These are phyloP conservation scores for Ormia ochracea DNA, from an alignment of 2,888 invertebrate genomes.

Conservation along the genomic window DNA sequence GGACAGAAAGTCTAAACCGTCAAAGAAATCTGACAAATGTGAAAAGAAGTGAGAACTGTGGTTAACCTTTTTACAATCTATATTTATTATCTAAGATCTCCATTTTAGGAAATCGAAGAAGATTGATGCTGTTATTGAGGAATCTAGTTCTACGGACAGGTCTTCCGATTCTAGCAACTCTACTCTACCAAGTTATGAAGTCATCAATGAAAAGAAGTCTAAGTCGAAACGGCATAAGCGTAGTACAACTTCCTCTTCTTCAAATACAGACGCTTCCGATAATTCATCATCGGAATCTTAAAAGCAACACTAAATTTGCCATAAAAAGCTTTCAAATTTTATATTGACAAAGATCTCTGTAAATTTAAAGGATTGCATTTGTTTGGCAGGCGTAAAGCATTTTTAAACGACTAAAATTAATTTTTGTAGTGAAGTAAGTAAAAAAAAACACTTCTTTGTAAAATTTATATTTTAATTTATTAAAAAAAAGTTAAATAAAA, in stretches of 20 bases:
- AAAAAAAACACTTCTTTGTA: constrained; percentile 27
- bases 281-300: constrained; percentile 67
- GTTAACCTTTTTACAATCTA: background rate
- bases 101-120: constrained; percentile 68
- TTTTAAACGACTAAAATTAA: constrained; percentile 24
- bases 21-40: constrained; percentile 69
- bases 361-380: constrained; percentile 34
- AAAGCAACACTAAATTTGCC: background rate
- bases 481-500: background rate
- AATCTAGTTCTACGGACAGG: constrained; percentile 66
- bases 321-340: background rate
- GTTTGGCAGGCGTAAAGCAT: constrained; percentile 6
- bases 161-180: constrained; percentile 73
- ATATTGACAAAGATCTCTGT: constrained; percentile 42
- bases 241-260: constrained; percentile 67
- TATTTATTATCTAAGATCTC: background rate
- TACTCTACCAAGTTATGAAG: constrained; percentile 75
- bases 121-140: constrained; percentile 74
- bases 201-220: constrained; percentile 72
- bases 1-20: constrained; percentile 70
- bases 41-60: constrained; percentile 73
- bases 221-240: constrained; percentile 69
- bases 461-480: constrained; percentile 32
- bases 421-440: constrained; percentile 40
- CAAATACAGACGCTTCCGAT: constrained; percentile 67